These are phyloP conservation scores for Antheraea pernyi DNA, from an alignment of 1,140 invertebrate species.

Conservation along the genomic window DNA sequence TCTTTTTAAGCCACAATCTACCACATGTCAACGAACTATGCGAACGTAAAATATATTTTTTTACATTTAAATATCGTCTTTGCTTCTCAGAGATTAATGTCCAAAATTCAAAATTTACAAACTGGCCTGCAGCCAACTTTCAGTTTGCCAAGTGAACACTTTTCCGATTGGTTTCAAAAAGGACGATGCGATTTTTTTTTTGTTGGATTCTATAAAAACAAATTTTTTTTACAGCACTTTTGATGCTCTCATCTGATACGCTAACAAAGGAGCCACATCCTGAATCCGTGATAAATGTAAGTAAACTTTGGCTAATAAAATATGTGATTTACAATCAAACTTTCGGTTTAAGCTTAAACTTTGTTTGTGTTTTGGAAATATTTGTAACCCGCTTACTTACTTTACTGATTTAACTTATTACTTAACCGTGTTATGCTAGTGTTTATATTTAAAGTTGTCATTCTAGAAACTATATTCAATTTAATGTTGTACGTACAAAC, in stretches of 20 bases:
- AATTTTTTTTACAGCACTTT: no score
- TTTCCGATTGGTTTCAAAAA: slow-evolving; percentile 22
- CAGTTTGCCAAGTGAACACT: slow-evolving; percentile 18
- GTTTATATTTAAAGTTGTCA: not conserved
- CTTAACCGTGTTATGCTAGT: not conserved
- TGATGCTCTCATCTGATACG: no score
- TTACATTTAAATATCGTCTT: slow-evolving; percentile 5
- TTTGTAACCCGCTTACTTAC: not conserved
- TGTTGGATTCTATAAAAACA: not conserved
- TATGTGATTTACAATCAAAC: not conserved
- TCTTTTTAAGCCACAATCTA: slow-evolving; percentile 8
- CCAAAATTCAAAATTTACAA: slow-evolving; percentile 3
- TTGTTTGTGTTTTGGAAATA: not conserved
- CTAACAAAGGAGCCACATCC: not conserved
- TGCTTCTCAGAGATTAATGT: not conserved
- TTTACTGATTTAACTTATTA: not conserved
- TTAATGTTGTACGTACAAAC: no score
- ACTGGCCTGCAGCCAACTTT: slow-evolving; percentile 11
- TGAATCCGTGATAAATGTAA: not conserved
- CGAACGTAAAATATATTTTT: not conserved
- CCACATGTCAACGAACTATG: slow-evolving; percentile 9
- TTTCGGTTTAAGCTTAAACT: not conserved
- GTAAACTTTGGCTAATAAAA: not conserved
- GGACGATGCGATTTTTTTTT: slow-evolving; percentile 5
- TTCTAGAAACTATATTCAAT: no score